Percentiles rank a stretch among this genome's conserved stretches.
Conservation (phyloP, 2,113 vertebrate species). For the Paratilapia polleni region DNA sequence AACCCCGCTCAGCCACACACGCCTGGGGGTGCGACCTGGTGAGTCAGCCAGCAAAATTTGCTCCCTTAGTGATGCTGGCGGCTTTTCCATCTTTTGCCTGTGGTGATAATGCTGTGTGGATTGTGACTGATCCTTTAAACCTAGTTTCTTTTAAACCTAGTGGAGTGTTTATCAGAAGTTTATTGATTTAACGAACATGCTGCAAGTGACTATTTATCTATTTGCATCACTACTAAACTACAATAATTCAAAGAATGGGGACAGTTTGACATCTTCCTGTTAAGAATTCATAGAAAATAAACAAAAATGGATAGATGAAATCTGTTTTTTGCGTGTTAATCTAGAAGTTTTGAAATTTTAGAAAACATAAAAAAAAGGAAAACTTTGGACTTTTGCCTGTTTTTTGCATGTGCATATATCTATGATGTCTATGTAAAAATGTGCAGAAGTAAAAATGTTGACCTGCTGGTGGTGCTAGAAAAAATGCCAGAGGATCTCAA, state of each 20-base stretch:
- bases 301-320: too few species aligned
- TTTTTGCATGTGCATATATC: too few species aligned
- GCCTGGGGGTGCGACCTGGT: too few species aligned
- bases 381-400: too few species aligned
- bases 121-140: background rate
- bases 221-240: background rate
- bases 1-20: accelerated
- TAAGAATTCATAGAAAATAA: too few species aligned
- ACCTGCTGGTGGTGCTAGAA: too few species aligned
- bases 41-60: background rate
- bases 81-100: background rate
- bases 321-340: too few species aligned
- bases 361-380: too few species aligned
- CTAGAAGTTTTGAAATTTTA: too few species aligned
- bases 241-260: background rate
- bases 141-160: background rate
- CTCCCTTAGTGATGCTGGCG: accelerated
- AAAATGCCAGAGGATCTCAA: background rate
- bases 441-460: too few species aligned
- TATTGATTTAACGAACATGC: background rate
- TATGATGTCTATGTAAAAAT: too few species aligned
- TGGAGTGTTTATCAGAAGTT: background rate
- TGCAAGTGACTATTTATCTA: background rate
- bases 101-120: background rate
- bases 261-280: accelerated